A percentile compares a stretch with the other conserved stretches of the same genome.
phyloP scores from a whole-genome alignment of 2,888 invertebrate species.

The Drosophila subquinaria region DNA sequence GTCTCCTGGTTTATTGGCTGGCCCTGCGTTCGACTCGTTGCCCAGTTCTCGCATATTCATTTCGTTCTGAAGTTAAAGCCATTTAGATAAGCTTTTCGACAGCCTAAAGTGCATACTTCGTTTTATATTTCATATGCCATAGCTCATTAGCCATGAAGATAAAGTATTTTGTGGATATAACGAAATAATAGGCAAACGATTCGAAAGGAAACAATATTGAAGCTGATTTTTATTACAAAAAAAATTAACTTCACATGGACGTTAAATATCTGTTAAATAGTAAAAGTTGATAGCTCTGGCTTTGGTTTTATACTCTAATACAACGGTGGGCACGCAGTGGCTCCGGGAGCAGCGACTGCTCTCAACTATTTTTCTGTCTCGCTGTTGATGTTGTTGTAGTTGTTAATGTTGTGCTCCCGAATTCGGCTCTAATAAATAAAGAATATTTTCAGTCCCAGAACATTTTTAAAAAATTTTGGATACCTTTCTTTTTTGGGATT shows the following conservation, averaged over 20 bases:
- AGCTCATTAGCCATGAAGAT: constrained; percentile 1
- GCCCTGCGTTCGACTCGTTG: constrained; percentile 23
- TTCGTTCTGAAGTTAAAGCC: constrained; percentile 44
- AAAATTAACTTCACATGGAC: too few relatives aligned
- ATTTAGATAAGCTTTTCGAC: constrained; percentile 42
- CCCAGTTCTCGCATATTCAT: constrained; percentile 32
- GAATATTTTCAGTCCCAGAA: too few relatives aligned
- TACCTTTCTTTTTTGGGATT: too few relatives aligned
- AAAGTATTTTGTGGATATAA: background rate
- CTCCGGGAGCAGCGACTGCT: too few relatives aligned
- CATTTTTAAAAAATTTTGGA: too few relatives aligned
- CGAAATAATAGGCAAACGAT: background rate
- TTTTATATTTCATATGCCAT: background rate
- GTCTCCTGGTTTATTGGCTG: constrained; percentile 66
- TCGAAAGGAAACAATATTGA: too few relatives aligned
- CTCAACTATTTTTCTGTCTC: too few relatives aligned
- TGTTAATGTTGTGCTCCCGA: too few relatives aligned
- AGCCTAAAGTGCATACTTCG: constrained; percentile 11
- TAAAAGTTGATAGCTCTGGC: background rate
- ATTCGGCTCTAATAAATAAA: too few relatives aligned
- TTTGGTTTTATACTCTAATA: background rate
- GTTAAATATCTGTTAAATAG: background rate
- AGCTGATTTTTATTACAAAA: too few relatives aligned
- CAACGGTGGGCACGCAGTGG: too few relatives aligned
- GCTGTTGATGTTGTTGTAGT: too few relatives aligned